Evolutionary conservation across 2,888 invertebrate genomes (phyloP).

Genomic region (Blera fallax): DNA sequence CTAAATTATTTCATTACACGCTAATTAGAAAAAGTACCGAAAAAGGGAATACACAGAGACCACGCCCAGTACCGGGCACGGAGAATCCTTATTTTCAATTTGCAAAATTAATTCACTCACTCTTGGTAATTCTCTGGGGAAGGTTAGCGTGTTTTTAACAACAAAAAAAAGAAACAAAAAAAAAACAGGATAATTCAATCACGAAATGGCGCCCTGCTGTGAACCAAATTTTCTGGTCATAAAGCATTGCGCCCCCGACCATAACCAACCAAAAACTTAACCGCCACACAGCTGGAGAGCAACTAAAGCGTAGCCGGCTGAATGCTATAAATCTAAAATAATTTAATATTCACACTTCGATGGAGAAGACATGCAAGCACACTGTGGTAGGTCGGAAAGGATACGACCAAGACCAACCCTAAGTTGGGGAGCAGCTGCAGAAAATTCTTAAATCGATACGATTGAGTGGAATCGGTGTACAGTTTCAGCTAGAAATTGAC

Average conservation of each 20-base stretch:
- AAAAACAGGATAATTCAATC: neutral
- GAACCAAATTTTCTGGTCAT: slow-evolving; percentile 7
- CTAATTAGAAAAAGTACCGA: slow-evolving; percentile 1
- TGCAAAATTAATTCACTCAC: neutral
- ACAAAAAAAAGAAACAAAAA: neutral
- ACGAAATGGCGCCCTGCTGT: slow-evolving; percentile 5
- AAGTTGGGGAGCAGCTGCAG: neutral
- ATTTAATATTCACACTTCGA: slow-evolving; percentile 30
- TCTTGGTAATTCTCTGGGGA: no score
- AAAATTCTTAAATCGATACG: neutral
- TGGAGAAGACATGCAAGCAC: slow-evolving; percentile 2
- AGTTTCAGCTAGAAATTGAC: neutral
- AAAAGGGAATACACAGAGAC: neutral
- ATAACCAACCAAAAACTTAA: neutral
- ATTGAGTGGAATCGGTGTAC: neutral
- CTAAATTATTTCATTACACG: slow-evolving; percentile 16
- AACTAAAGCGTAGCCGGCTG: neutral
- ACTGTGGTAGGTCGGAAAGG: neutral
- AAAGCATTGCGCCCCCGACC: neutral
- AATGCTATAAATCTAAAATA: slow-evolving; percentile 7
- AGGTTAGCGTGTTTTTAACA: neutral
- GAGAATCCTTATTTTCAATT: slow-evolving; percentile 1
- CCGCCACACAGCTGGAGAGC: neutral
- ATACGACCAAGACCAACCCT: neutral
- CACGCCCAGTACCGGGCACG: neutral